A percentile compares a stretch with the other conserved stretches of the same genome.
Evolutionary conservation across 2,888 invertebrate genomes (phyloP).

Genomic region (Balanococcus diminutus): DNA sequence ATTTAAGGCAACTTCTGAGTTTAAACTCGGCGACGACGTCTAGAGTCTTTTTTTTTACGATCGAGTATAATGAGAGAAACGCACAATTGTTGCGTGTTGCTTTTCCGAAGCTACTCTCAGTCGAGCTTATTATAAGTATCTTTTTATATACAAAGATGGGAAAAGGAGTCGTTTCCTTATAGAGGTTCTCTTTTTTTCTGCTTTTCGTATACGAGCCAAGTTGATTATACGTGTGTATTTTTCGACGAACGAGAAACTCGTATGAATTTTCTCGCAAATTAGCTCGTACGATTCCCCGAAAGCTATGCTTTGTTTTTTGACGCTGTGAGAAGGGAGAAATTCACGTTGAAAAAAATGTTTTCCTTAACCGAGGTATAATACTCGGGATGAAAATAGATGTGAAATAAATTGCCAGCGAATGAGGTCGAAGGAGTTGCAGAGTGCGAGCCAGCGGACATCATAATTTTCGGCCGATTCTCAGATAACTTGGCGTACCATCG

Average conservation of each 20-base stretch:
- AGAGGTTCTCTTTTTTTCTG: background rate
- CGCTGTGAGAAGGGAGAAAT: background rate
- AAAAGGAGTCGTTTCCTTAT: background rate
- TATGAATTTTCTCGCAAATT: background rate
- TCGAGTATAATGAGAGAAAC: background rate
- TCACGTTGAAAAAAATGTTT: background rate
- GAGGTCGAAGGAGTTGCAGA: background rate
- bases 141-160: background rate
- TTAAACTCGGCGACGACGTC: background rate
- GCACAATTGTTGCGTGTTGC: conserved; percentile 24
- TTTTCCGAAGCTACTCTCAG: background rate
- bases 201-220: background rate
- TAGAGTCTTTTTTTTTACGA: background rate
- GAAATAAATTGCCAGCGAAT: background rate
- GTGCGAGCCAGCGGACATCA: conserved; percentile 2
- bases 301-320: background rate
- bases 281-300: background rate
- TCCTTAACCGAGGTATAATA: background rate
- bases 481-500: background rate
- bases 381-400: background rate
- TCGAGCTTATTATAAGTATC: background rate
- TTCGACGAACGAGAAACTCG: background rate
- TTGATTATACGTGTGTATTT: background rate
- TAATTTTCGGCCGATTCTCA: conserved; percentile 5
- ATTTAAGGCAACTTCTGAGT: conserved; percentile 29